These are phyloP conservation scores for Horisme vitalbata DNA, from an alignment of 2,888 invertebrate species.

Conservation along the genomic window DNA sequence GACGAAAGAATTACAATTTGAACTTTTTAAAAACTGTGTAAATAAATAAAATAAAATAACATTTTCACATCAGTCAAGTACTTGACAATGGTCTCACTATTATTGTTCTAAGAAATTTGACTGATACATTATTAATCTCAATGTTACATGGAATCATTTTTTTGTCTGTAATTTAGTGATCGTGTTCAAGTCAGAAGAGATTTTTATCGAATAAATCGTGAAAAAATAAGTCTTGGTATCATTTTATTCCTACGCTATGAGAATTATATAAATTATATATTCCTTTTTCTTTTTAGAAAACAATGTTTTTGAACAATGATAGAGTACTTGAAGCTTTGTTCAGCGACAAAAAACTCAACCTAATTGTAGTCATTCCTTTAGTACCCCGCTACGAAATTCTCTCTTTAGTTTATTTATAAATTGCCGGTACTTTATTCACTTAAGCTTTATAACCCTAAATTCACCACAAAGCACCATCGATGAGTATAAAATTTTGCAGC, in stretches of 20 bases:
- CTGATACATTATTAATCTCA: constrained; percentile 74
- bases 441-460: constrained; percentile 65
- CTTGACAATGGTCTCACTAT: constrained; percentile 54
- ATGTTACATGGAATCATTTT: constrained; percentile 69
- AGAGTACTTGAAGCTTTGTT: background rate
- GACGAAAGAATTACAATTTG: no score
- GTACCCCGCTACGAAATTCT: constrained; percentile 48
- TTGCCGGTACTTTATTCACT: constrained; percentile 46
- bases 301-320: background rate
- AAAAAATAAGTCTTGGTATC: constrained; percentile 51
- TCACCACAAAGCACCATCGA: constrained; percentile 65
- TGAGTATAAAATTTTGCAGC: constrained; percentile 75
- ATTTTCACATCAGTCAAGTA: constrained; percentile 63
- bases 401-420: constrained; percentile 48
- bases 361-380: constrained; percentile 44
- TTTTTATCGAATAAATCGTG: constrained; percentile 79
- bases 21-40: constrained; percentile 37
- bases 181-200: constrained; percentile 83
- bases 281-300: background rate
- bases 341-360: constrained; percentile 27
- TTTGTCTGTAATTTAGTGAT: constrained; percentile 82
- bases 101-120: constrained; percentile 66
- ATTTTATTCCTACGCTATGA: no score
- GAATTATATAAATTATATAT: background rate
- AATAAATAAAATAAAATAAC: constrained; percentile 51